These are phyloP conservation scores for Ptyas mucosa DNA, from an alignment of 2,113 vertebrate genomes.

Conservation along the genomic window DNA sequence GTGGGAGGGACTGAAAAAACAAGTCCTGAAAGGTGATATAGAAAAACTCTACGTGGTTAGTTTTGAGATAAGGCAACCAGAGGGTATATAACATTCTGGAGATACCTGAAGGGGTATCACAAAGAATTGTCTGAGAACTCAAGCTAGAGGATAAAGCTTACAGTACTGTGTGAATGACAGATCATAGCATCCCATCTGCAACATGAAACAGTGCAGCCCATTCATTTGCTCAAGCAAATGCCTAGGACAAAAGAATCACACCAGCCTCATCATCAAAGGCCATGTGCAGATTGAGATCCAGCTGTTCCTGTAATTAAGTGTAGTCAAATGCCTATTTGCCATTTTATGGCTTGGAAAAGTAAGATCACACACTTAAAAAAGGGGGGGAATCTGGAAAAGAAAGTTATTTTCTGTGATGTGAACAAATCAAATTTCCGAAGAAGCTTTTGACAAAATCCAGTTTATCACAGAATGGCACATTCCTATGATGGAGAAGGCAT, in stretches of 20 bases:
- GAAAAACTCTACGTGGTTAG: not conserved
- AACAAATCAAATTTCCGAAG: not conserved
- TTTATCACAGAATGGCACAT: not conserved
- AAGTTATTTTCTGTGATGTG: not conserved
- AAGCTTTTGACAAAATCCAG: not conserved
- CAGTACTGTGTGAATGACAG: not conserved
- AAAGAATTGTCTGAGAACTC: not conserved
- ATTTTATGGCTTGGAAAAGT: not conserved
- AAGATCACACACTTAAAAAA: not conserved
- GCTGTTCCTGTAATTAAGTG: not conserved
- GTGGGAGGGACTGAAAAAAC: not conserved
- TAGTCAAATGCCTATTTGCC: not conserved
- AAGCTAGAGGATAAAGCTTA: not conserved
- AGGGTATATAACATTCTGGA: not conserved
- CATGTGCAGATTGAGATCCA: not conserved
- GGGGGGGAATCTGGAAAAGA: not conserved
- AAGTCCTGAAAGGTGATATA: not conserved
- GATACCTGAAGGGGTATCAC: not conserved
- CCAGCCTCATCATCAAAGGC: not conserved
- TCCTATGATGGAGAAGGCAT: not conserved
- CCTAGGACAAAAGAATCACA: not conserved
- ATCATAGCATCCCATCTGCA: not conserved
- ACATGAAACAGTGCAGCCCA: not conserved
- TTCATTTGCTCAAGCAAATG: not conserved
- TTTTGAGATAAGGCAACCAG: not conserved